Conservation (phyloP, 2,888 invertebrate genomes). For the Chymomyza amoena region DNA sequence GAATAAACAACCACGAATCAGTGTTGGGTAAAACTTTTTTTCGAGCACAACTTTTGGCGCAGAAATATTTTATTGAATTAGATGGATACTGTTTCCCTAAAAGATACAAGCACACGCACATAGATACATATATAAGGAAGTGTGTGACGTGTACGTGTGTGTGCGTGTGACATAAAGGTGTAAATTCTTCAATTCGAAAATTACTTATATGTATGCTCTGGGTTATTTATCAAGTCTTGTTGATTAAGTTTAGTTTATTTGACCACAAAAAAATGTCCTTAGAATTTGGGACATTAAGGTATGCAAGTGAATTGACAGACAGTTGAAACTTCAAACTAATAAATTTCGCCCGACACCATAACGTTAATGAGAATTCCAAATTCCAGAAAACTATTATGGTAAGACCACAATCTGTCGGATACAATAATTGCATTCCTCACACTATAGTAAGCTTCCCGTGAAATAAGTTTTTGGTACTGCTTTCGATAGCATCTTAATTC, state of each 20-base stretch:
- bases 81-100: not conserved
- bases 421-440: too few species aligned
- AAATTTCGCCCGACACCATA: not conserved
- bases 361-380: too few species aligned
- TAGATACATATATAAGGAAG: not conserved
- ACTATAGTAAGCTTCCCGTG: too few species aligned
- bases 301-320: not conserved
- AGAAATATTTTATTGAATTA: slow-evolving; percentile 15
- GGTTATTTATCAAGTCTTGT: not conserved
- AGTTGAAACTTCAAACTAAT: not conserved
- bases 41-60: slow-evolving; percentile 7
- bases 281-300: not conserved
- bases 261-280: not conserved
- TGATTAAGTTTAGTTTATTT: not conserved
- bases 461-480: too few species aligned
- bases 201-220: not conserved
- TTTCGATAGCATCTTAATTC: too few species aligned
- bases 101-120: not conserved
- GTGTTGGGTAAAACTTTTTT: slow-evolving; percentile 9
- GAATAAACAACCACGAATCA: slow-evolving; percentile 8
- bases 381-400: too few species aligned
- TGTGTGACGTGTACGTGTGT: not conserved
- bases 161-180: not conserved
- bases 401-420: too few species aligned
- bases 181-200: not conserved